Percentiles rank a stretch among this genome's conserved stretches.
Evolutionary conservation across 2,113 vertebrate genomes (phyloP).

Genomic region (Pardalotus punctatus): DNA sequence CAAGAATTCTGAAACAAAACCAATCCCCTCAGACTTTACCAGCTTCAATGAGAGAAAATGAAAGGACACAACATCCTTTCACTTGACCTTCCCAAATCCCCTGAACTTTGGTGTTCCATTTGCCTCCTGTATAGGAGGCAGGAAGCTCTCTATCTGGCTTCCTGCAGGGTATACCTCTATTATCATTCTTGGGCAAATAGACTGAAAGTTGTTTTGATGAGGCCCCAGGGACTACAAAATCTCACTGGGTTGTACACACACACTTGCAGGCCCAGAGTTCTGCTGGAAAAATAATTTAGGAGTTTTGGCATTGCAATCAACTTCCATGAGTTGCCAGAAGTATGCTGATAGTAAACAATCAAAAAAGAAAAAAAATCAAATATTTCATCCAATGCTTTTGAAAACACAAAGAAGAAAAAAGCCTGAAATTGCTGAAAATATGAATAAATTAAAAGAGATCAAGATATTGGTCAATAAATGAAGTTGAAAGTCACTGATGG

Average conservation of each 20-base stretch:
- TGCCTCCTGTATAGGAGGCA: background rate
- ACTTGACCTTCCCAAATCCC: background rate
- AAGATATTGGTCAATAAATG: rapidly evolving
- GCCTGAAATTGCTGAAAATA: background rate
- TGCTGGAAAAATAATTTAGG: background rate
- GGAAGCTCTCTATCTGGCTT: constrained; percentile 11
- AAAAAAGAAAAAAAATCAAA: background rate
- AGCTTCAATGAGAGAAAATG: background rate
- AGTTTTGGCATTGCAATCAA: background rate
- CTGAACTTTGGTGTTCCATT: background rate
- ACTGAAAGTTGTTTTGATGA: background rate
- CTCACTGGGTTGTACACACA: background rate
- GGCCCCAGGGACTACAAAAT: background rate
- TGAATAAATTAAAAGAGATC: background rate
- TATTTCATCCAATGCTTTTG: background rate
- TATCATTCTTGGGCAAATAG: background rate
- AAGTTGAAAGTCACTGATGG: background rate
- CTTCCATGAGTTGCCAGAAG: background rate
- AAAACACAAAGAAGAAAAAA: background rate
- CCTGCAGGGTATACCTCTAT: background rate
- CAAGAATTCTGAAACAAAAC: background rate
- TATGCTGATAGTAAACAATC: background rate
- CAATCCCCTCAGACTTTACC: background rate
- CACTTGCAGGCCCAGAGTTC: background rate
- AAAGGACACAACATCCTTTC: background rate